Evolutionary conservation across 2,113 vertebrate genomes (phyloP), one percentile per base, ranked within the genome.

Genomic region (Thinocorus orbignyianus): DNA sequence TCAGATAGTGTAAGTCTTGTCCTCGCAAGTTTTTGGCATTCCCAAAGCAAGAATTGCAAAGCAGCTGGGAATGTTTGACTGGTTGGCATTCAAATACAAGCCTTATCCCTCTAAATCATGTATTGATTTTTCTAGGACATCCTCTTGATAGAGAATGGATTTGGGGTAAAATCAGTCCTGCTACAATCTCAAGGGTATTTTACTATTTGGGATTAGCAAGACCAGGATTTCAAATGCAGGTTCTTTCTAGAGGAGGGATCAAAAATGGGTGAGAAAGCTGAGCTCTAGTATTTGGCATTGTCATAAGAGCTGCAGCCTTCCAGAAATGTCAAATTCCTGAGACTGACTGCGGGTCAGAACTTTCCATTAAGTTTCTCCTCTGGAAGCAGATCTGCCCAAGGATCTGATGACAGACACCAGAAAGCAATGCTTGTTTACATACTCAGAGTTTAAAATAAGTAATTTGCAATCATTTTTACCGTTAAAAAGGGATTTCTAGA

Each of bases 321-420:
- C 73, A 95, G 65, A 94, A 87, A 93, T 92, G 92, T 95, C 91
- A 81, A 31, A 93, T 94, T 96, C 93, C 77, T 93, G 57, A 81
- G 86, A 65, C 33, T 42, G 65, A 57, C 86, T 94, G 41, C 46
- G 58, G 91, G 86, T 95, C 95, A 89, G 88, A 94, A 88, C 65
- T 96, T 96, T 96, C 93, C 86, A 70, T 72, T 87, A 89, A 73
- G 33, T n/a, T 89, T 93, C 61, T 90, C 64, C 44, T 87, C 73
- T 97, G 81, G 77, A 95, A 89, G 42, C 39, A 87, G 77, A 72
- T 92, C 65, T 89, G 52, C 55, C 60, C 66, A 65, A 90, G 92
- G 74, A 90, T 94, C 76, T 48, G n/a, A 88, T n/a, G 82, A 88
- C 82, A 81, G 61, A 72, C 86, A 96, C 86, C 77, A 96, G 82